Base-by-base conservation (phyloP, 2,113 vertebrate genomes). In the Spilogale gracilis region DNA sequence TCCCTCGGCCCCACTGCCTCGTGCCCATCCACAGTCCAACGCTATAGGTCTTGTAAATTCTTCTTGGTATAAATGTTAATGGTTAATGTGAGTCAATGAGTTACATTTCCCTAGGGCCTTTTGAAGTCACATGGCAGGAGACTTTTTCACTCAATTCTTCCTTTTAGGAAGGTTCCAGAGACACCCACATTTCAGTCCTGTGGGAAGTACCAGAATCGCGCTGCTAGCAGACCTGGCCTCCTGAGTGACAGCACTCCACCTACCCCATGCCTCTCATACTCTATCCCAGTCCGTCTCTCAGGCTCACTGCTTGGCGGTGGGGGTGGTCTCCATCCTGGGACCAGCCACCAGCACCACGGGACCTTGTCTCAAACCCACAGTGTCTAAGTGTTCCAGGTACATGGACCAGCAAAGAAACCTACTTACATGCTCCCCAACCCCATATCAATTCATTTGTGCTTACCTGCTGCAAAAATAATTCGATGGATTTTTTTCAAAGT, bases 401-500 rank as follows among this genome's bases (percentile, higher is more conserved):
- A 18, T 38, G 13, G 43, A 18, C 9, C 13, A 54, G 25, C 17
- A 54, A 69, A 86, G 67, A 73, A 95, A 58, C 60, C 17, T 54
- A 21, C 20, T 23, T 12, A 50, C 30, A 48, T 69, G 8, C 11
- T 3, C 73, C 56, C 9, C 38, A 38, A 38, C 5, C 2, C 21
- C 0, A 10, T 48, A 48, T 54, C 32, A 17, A 43, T 18, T 95
- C 71, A 76, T 94, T 78, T 73, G 65, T 25, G 71, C n/a, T 48
- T 20, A 61, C 38, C 32, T 95, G 73, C 56, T 12, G 71, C 82
- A 58, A 67, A 96, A 96, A 87, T 52, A 82, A 27, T n/a, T 73
- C 14, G 69, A 94, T 30, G 73, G 50, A 30, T 69, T 80, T 82
- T 80, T 84, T 80, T 50, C 48, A 86, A 88, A 88, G 25, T 76